Base-by-base conservation (phyloP, 2,113 vertebrate genomes). In the Colossoma macropomum region DNA sequence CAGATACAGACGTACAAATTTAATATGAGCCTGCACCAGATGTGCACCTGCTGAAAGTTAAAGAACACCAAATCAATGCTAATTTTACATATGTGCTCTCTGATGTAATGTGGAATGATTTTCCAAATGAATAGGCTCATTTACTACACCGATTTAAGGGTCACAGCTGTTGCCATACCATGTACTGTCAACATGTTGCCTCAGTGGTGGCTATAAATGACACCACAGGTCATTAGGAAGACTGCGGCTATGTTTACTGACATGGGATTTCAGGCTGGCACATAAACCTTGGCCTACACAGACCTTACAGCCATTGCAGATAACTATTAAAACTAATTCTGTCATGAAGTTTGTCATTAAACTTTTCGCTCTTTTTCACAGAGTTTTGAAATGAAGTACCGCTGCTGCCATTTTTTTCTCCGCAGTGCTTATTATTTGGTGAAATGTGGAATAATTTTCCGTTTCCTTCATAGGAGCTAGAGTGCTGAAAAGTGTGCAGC, bases 161-260 rank as follows among this genome's bases (percentile, higher is more conserved):
- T 50, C 56, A 48, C 45, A 72, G 30, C 52, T 38, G 19, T 30
- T 25, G 27, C 21, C 79, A 27, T 63, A 32, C 59, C 23, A 3
- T 65, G 70, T 27, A 1, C 23, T 73, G 81, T 77, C 78, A 77
- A 75, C 63, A 54, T 68, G 27, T 66, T 52, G 27, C 71, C 59
- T 81, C n/a, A 50, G 27, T 27, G 70, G 71, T 34, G 25, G 59
- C 80, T 75, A 16, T 81, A 81, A 75, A 73, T 86, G 85, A 75
- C 85, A 83, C 50, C 28, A 4, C 75, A 30, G 81, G 73, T 77
- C 79, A 79, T 84, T 84, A 86, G 59, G 32, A 62, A 73, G 72
- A 45, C 66, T 21, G 27, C 30, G 68, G 45, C 73, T 52, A 52
- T 73, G 75, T 84, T 84, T 80, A 63, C 77, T 77, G 77, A 63